Conservation (phyloP, 2,113 vertebrate species). For the Meles meles region DNA sequence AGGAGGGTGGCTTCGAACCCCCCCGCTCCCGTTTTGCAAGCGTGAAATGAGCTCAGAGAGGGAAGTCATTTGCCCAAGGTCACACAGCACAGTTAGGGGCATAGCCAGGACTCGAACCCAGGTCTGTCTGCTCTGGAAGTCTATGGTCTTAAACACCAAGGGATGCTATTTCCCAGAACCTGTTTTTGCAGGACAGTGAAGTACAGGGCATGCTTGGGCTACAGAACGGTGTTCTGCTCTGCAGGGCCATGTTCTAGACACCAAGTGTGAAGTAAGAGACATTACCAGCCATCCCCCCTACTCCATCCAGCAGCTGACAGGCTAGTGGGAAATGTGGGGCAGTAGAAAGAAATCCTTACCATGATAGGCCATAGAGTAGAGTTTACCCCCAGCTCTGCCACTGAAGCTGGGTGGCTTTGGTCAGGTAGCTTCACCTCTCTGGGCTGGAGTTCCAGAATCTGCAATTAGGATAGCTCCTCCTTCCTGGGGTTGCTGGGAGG, state of each 20-base stretch:
- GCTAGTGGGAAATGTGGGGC: accelerated
- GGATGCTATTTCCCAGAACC: neutral
- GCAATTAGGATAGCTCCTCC: neutral
- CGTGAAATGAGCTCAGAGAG: neutral
- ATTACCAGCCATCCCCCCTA: accelerated
- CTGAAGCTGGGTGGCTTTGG: neutral
- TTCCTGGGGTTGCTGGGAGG: neutral
- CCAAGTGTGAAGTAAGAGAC: accelerated
- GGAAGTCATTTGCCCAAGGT: neutral
- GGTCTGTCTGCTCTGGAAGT: neutral
- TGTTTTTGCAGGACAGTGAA: accelerated
- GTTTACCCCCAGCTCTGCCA: neutral
- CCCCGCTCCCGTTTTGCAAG: neutral
- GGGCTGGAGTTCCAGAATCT: neutral
- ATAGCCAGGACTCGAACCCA: accelerated
- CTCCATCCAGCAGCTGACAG: neutral
- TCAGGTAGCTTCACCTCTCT: neutral
- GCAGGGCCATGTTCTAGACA: accelerated
- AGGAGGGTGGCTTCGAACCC: neutral
- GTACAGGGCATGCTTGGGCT: accelerated
- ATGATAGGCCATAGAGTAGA: accelerated
- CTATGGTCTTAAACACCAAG: neutral
- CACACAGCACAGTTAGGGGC: neutral
- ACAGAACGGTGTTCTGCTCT: neutral
- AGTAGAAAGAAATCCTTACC: neutral